phyloP scores from a whole-genome alignment of 2,888 invertebrate genomes.

The Neoascia interrupta region DNA sequence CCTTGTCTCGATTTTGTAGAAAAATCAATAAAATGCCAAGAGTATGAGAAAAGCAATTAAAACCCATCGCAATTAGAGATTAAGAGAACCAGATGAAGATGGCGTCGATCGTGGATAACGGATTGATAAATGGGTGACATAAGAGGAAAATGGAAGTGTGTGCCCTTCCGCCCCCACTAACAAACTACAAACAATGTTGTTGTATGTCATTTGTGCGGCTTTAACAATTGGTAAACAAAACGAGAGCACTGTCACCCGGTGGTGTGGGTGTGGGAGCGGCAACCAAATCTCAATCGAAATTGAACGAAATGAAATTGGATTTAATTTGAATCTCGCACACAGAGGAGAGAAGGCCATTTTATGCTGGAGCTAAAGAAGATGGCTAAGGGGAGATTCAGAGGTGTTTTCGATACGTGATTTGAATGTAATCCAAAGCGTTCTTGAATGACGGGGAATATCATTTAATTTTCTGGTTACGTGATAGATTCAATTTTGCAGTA shows the following conservation, averaged over 20 bases:
- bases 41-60: slow-evolving; percentile 25
- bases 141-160: no score
- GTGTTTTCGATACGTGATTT: slow-evolving; percentile 40
- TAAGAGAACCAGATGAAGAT: slow-evolving; percentile 26
- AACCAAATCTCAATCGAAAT: slow-evolving; percentile 24
- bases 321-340: neutral
- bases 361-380: no score
- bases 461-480: slow-evolving; percentile 41
- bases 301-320: slow-evolving; percentile 31
- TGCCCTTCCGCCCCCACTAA: no score
- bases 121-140: slow-evolving; percentile 6
- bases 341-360: no score
- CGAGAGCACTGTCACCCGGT: neutral
- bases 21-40: no score
- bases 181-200: neutral
- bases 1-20: no score
- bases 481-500: slow-evolving; percentile 47
- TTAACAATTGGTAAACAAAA: slow-evolving; percentile 26
- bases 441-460: neutral
- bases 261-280: no score
- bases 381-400: slow-evolving; percentile 20
- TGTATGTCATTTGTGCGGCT: neutral
- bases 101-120: slow-evolving; percentile 8
- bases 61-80: slow-evolving; percentile 20
- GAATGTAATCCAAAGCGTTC: slow-evolving; percentile 18